phyloP scores from a whole-genome alignment of 1,140 invertebrate species.

The Manduca sexta region DNA sequence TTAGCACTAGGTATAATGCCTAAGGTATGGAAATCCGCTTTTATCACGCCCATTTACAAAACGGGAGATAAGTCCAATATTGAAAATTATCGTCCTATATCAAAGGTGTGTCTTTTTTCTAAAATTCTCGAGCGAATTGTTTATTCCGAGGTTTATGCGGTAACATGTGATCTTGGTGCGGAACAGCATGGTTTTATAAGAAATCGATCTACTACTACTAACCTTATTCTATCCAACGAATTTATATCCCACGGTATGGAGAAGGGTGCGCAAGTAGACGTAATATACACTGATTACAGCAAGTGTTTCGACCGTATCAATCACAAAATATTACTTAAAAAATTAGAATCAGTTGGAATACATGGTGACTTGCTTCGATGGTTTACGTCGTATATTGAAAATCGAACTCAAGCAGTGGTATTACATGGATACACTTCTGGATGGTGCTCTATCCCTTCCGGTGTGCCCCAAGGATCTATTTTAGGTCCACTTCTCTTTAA shows the following conservation, averaged over 20 bases:
- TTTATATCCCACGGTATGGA: too few species aligned
- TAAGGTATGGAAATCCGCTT: slow-evolving; percentile 18
- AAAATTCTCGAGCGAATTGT: slow-evolving; percentile 26
- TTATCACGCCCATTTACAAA: slow-evolving; percentile 22
- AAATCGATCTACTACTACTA: slow-evolving; percentile 14
- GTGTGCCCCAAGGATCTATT: too few species aligned
- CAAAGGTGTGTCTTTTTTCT: slow-evolving; percentile 19
- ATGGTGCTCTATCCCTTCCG: neutral
- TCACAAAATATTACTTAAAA: slow-evolving; percentile 1
- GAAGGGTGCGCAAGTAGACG: too few species aligned
- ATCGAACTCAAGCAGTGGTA: too few species aligned
- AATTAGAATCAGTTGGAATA: neutral
- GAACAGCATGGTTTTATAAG: slow-evolving; percentile 26
- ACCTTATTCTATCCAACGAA: slow-evolving; percentile 10
- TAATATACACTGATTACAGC: slow-evolving; percentile 13
- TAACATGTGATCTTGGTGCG: slow-evolving; percentile 3
- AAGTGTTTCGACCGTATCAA: slow-evolving; percentile 4
- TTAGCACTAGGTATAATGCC: slow-evolving; percentile 16
- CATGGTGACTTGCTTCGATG: neutral
- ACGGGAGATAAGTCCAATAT: slow-evolving; percentile 6
- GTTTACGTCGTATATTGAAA: too few species aligned
- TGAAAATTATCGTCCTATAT: slow-evolving; percentile 24
- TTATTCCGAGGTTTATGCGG: slow-evolving; percentile 14
- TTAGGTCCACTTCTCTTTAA: neutral
- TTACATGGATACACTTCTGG: neutral